Evolutionary conservation across 2,113 vertebrate species (phyloP).

Genomic region (Fukomys damarensis): DNA sequence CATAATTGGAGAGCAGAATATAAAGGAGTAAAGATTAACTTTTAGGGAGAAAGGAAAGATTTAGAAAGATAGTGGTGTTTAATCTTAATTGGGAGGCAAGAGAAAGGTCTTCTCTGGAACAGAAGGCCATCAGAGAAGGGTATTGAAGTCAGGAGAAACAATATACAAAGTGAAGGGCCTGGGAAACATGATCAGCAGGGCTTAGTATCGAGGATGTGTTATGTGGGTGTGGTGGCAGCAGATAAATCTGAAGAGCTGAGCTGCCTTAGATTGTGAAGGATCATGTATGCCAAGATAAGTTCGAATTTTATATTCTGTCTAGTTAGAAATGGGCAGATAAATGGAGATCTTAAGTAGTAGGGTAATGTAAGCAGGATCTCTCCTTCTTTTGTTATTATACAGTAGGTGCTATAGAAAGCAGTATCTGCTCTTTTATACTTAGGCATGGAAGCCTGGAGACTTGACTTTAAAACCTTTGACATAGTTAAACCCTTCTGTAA

Average conservation of each 20-base stretch:
- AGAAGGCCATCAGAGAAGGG: background rate
- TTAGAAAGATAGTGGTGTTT: background rate
- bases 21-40: background rate
- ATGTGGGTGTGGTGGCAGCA: background rate
- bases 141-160: background rate
- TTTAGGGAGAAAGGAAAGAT: background rate
- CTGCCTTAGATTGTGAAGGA: background rate
- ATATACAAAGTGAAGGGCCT: background rate
- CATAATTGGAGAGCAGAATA: background rate
- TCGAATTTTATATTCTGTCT: background rate
- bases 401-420: background rate
- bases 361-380: background rate
- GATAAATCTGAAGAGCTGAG: background rate
- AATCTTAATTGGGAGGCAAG: background rate
- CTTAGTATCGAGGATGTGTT: background rate
- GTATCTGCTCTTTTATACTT: background rate
- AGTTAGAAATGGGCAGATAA: background rate
- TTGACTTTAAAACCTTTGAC: conserved; percentile 32
- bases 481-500: background rate
- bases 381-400: background rate
- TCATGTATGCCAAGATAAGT: background rate
- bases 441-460: background rate
- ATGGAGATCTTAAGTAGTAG: background rate
- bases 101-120: background rate
- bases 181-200: background rate